Percentiles rank a stretch among this genome's conserved stretches.
Conservation (phyloP, 2,797 vertebrate species). For the Cuculus canorus region DNA sequence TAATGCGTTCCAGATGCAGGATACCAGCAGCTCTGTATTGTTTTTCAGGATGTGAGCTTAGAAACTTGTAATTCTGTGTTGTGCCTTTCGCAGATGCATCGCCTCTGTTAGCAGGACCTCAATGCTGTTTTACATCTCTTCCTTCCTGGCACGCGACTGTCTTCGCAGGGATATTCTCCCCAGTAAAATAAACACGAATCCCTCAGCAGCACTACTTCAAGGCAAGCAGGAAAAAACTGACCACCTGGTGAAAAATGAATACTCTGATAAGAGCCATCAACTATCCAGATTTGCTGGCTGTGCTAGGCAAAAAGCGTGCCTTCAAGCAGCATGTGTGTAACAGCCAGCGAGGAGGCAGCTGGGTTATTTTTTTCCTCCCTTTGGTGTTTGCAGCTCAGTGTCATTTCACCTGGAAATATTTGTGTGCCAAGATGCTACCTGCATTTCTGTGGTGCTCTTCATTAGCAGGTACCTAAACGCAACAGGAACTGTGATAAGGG, state of each 20-base stretch:
- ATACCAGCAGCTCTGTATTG: background rate
- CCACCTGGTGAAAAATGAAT: background rate
- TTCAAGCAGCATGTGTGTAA: rapidly evolving
- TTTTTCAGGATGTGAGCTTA: background rate
- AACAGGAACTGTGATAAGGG: background rate
- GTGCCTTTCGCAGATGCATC: background rate
- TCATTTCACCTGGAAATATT: background rate
- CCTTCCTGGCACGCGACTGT: background rate
- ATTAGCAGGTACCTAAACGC: background rate
- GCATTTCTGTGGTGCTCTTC: background rate
- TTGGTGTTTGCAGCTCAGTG: background rate
- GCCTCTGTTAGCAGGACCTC: background rate
- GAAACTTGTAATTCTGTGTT: background rate
- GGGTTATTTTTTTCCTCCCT: background rate
- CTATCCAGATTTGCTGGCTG: background rate
- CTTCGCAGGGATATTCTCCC: background rate
- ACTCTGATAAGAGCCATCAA: background rate
- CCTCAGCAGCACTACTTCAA: background rate
- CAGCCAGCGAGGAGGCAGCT: background rate
- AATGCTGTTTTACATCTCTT: background rate
- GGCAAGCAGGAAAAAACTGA: background rate
- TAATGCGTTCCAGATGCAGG: background rate
- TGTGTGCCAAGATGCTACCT: background rate
- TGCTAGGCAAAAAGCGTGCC: background rate
- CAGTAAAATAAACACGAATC: background rate